Evolutionary conservation across 35 echinoderm and acorn worm genomes (phyloP), one percentile per base, ranked within the genome.

Genomic region (Ophioderma brevispina): DNA sequence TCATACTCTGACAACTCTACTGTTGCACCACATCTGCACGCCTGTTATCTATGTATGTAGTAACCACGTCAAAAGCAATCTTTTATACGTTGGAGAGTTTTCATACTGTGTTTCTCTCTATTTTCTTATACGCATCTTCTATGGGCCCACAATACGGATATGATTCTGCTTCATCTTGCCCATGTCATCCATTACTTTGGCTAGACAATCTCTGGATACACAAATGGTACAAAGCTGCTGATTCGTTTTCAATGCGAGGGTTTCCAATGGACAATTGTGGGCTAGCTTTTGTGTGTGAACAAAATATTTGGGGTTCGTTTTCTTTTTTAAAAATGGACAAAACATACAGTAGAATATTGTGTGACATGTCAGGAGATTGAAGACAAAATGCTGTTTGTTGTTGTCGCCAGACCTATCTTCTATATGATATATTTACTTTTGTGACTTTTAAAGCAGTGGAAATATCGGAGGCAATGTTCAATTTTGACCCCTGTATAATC

Each of bases 41-140:
- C n/a, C n/a, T n/a, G n/a, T n/a, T n/a, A n/a, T n/a, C n/a, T n/a
- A n/a, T n/a, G n/a, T n/a, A n/a, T n/a, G n/a, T n/a, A n/a, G n/a
- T n/a, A n/a, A n/a, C n/a, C n/a, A n/a, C n/a, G n/a, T n/a, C n/a
- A n/a, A n/a, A n/a, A n/a, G n/a, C n/a, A n/a, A n/a, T n/a, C n/a
- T n/a, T n/a, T n/a, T n/a, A n/a, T n/a, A n/a, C n/a, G n/a, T n/a
- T n/a, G n/a, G n/a, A n/a, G n/a, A n/a, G n/a, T n/a, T n/a, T n/a
- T n/a, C n/a, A n/a, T n/a, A n/a, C 93, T 98, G 96, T 35, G 96
- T 98, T 75, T 98, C 92, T 98, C 87, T 46, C 96, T 34, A 98
- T 98, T 70, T 82, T 82, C 38, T 86, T 90, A 84, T 98, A 92
- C 36, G 87, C 79, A 56, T 98, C 96, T 46, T 98, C 85, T 19